Percentiles rank a stretch among this genome's conserved stretches.
phyloP scores from a whole-genome alignment of 2,113 vertebrate genomes.

The Menura novaehollandiae region DNA sequence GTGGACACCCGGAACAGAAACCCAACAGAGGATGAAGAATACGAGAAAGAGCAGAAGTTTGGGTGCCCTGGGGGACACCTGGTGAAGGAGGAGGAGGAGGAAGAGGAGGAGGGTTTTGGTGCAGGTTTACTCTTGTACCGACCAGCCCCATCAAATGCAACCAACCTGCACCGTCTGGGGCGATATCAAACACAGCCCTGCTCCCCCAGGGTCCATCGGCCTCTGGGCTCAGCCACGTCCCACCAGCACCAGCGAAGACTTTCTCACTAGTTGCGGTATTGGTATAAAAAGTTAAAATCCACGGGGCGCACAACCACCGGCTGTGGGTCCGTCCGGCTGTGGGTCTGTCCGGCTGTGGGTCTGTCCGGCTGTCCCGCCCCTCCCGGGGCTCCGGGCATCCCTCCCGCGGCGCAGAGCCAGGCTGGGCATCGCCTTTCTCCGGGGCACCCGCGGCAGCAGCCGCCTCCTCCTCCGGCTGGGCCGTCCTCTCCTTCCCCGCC shows the following conservation, averaged over 20 bases:
- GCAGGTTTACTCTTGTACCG: neutral
- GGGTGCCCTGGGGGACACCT: neutral
- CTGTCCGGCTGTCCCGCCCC: neutral
- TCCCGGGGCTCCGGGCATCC: neutral
- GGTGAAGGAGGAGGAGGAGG: neutral
- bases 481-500: neutral
- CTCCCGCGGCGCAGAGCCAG: neutral
- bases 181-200: rapidly evolving
- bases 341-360: neutral
- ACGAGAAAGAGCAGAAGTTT: neutral
- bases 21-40: neutral
- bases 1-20: rapidly evolving
- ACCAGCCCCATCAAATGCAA: neutral
- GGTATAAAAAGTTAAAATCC: slow-evolving; percentile 63
- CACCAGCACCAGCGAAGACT: neutral
- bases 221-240: neutral
- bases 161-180: neutral
- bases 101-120: neutral
- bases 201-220: neutral
- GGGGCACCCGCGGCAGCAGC: neutral
- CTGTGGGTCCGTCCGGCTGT: rapidly evolving
- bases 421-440: neutral
- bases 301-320: neutral
- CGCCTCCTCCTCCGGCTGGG: neutral
- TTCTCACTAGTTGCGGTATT: slow-evolving; percentile 57